Conservation (phyloP, 2,888 invertebrate genomes). For the Resseliella maxima region DNA sequence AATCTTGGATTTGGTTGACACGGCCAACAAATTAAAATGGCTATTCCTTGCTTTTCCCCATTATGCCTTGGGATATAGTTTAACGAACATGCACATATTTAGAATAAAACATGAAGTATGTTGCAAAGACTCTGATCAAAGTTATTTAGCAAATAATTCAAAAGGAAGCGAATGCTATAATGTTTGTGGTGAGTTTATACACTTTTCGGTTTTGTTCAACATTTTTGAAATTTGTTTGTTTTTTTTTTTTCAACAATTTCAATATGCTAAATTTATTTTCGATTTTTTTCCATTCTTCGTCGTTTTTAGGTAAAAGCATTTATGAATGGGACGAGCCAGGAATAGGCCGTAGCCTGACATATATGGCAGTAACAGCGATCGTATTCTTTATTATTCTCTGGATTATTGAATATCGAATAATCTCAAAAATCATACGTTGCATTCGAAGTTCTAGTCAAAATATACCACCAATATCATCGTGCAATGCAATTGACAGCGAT, state of each 20-base stretch:
- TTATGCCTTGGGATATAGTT: slow-evolving; percentile 71
- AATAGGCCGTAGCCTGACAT: slow-evolving; percentile 75
- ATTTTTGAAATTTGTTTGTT: slow-evolving; percentile 60
- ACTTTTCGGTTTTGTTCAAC: no score
- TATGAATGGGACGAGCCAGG: slow-evolving; percentile 78
- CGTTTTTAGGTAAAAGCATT: slow-evolving; percentile 66
- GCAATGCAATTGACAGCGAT: slow-evolving; percentile 69
- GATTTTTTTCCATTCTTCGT: neutral
- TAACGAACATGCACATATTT: slow-evolving; percentile 64
- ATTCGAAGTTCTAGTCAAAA: slow-evolving; percentile 61
- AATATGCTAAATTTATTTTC: neutral
- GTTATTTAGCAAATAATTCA: no score
- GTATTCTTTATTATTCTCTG: slow-evolving; percentile 74
- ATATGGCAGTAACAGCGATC: slow-evolving; percentile 71
- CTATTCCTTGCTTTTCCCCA: slow-evolving; percentile 79
- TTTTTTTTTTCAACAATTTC: slow-evolving; percentile 67
- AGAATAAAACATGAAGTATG: neutral
- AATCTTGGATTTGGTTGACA: slow-evolving; percentile 70
- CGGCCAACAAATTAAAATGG: slow-evolving; percentile 73
- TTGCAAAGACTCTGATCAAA: no score
- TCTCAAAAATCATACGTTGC: slow-evolving; percentile 59
- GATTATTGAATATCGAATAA: slow-evolving; percentile 70
- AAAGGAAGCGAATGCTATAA: no score
- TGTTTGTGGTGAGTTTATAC: no score
- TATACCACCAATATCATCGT: slow-evolving; percentile 64